phyloP scores from a whole-genome alignment of 2,113 vertebrate genomes.

The Columba janthina region DNA sequence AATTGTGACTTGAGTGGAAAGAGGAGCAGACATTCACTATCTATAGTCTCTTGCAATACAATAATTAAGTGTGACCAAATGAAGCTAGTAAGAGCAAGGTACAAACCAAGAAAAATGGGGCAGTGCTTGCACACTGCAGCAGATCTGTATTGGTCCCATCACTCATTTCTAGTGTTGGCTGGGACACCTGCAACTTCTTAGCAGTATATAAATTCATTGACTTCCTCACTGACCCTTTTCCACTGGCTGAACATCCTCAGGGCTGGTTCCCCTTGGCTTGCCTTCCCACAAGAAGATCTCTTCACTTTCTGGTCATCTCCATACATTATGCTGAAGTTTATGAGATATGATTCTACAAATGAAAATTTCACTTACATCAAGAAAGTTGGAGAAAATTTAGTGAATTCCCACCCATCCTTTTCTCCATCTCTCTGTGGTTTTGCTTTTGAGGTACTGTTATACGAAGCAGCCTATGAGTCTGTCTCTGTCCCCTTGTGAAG shows the following conservation, averaged over 20 bases:
- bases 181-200: neutral
- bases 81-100: neutral
- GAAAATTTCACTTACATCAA: neutral
- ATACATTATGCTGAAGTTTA: neutral
- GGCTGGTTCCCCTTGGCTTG: neutral
- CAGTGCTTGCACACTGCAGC: neutral
- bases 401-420: neutral
- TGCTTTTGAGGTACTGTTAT: neutral
- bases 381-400: neutral
- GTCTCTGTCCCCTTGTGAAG: neutral
- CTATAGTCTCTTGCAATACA: neutral
- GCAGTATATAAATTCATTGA: neutral
- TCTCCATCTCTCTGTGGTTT: neutral
- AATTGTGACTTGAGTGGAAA: neutral
- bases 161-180: neutral
- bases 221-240: neutral
- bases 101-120: neutral
- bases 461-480: neutral
- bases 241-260: neutral
- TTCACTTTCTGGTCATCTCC: neutral
- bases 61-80: neutral
- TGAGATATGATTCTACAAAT: neutral
- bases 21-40: rapidly evolving
- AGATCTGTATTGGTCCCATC: neutral
- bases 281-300: neutral